Evolutionary conservation across 2,888 invertebrate genomes (phyloP), one percentile per base, ranked within the genome.

Genomic region (Clanis bilineata): DNA sequence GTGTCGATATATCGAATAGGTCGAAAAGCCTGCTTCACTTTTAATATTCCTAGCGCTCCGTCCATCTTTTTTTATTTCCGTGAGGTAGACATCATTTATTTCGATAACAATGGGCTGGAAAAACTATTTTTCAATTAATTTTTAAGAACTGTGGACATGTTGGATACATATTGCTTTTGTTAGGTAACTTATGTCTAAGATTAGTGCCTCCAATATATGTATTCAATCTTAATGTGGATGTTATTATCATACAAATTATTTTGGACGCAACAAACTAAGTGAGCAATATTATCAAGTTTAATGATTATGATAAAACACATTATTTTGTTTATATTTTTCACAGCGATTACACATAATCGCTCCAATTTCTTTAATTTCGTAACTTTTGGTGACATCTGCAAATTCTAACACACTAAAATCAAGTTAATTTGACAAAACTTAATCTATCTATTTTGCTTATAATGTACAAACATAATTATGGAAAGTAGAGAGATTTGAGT

Each of bases 231-330:
- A 12, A 36, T 36, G 36, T 36, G 36, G 32, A 18, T 32, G 12
- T 51, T 32, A 51, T 32, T 51, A 51, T 51, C 28, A 32, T 32
- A 51, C 28, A 18, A 32, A 15, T 47, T 15, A 47, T 32, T 28
- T 51, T 51, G 51, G 51, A 51, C 51, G 51, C 32, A 51, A 51
- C 51, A 18, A 51, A 51, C 28, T 18, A 51, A 51, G 18, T 51
- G 51, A 51, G 51, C 51, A 51, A 51, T 15, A n/a, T n/a, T n/a
- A n/a, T 10, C 18, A 51, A 28, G 6, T 51, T n/a, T n/a, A n/a
- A n/a, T n/a, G n/a, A n/a, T n/a, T n/a, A n/a, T n/a, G n/a, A n/a
- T n/a, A n/a, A n/a, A n/a, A n/a, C n/a, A n/a, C n/a, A n/a, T n/a
- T n/a, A 22, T 2, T 6, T 15, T 32, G 2, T 28, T 28, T 44